Conservation (phyloP, 2,888 invertebrate species). For the Odontocerum albicorne region DNA sequence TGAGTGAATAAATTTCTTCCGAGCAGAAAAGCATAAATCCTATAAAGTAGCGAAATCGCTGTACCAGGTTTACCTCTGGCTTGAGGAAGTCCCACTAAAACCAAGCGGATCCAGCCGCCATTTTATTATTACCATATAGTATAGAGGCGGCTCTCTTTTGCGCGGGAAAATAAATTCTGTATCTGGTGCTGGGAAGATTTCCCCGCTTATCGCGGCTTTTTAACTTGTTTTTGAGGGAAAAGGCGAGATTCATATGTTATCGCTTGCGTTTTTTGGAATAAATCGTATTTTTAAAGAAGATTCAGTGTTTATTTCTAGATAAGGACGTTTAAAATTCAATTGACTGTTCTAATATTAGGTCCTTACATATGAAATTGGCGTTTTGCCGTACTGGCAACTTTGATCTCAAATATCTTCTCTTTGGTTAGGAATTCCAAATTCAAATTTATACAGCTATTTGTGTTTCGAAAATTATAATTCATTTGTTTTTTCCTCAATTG, state of each 20-base stretch:
- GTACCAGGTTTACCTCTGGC: conserved; percentile 25
- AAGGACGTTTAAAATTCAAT: no score
- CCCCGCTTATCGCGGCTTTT: conserved; percentile 10
- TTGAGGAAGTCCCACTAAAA: conserved; percentile 21
- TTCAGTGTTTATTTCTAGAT: no score
- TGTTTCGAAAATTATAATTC: no score
- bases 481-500: no score
- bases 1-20: conserved; percentile 7
- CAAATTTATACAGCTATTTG: no score
- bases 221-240: conserved; percentile 1
- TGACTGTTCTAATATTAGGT: no score
- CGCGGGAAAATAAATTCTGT: conserved; percentile 16
- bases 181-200: conserved; percentile 4
- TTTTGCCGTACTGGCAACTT: no score
- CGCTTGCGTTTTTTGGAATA: conserved; percentile 8
- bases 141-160: conserved; percentile 2
- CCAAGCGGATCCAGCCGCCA: conserved; percentile 17
- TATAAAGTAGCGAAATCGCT: conserved; percentile 16
- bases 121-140: conserved; percentile 27
- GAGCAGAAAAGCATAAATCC: conserved; percentile 22
- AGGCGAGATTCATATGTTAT: conserved; percentile 11
- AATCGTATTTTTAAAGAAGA: no score
- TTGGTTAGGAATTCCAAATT: no score
- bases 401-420: no score
- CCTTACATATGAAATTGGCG: no score